Base-by-base conservation (phyloP, 2,113 vertebrate genomes). In the Rana temporaria region DNA sequence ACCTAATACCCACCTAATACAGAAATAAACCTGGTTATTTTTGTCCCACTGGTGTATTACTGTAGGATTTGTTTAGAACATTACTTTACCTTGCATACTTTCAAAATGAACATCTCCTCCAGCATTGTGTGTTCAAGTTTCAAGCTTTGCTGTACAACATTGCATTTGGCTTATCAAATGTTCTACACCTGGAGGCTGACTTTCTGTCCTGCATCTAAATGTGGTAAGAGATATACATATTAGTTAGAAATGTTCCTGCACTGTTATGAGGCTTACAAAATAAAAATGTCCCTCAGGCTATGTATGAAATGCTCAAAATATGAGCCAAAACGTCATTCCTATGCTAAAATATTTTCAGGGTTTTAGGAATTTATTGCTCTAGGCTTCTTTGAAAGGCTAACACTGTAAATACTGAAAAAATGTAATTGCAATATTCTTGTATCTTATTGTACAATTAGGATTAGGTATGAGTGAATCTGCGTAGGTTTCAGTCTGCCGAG, bases 51-150 rank as follows among this genome's bases (percentile, higher is more conserved):
- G 8, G 14, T 30, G 55, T 59, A 48, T 62, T 42, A 70, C 4
- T 62, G 20, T n/a, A 60, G 78, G 67, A 70, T 80, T 79, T 80
- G 17, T 80, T 80, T 56, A 19, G 34, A 34, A 80, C 65, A 80
- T 30, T 67, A 32, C 55, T 80, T 70, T 79, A 62, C 55, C 56
- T 52, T 80, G 67, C 78, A 80, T 70, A 70, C 55, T 70, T 80
- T 70, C 26, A 71, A 62, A 62, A 80, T 80, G 24, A 80, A 70
- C 59, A 80, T 62, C 60, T 26, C 78, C 78, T 26, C 19, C 60
- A 67, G 78, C 78, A 62, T 18, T 52, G 60, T 80, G 30, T 70
- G 66, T 70, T 70, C 66, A 60, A n/a, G 22, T 70, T 70, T 70
- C 30, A 69, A 59, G 65, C 42, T 70, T 70, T 80, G 62, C 63